phyloP scores from a whole-genome alignment of 1,140 invertebrate species.

The Meloidogyne hapla region DNA sequence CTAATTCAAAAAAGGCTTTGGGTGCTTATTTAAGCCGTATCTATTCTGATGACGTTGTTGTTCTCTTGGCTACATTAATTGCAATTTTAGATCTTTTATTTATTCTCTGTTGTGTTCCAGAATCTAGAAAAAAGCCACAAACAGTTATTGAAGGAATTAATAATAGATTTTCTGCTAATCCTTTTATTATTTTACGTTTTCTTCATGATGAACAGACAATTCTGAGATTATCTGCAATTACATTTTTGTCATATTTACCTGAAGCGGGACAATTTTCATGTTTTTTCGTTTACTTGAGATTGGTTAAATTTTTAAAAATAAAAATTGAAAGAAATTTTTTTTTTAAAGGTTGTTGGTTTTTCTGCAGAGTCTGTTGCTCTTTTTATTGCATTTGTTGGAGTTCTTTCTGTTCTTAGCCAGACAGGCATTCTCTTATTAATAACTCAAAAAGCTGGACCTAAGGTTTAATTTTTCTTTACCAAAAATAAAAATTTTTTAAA shows the following conservation, averaged over 20 bases:
- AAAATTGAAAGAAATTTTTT: not conserved
- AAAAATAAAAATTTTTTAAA: constrained; percentile 75
- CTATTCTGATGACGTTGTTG: constrained; percentile 88
- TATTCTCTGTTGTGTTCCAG: constrained; percentile 93
- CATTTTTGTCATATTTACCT: constrained; percentile 96
- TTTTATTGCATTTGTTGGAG: constrained; percentile 94
- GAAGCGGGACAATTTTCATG: constrained; percentile 97
- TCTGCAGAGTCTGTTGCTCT: constrained; percentile 88
- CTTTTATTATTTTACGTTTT: constrained; percentile 85
- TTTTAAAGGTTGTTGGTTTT: constrained; percentile 83
- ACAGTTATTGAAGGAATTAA: constrained; percentile 65
- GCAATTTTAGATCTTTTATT: constrained; percentile 95
- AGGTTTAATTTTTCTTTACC: constrained; percentile 78
- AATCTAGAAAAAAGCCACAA: constrained; percentile 72
- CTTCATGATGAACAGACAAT: constrained; percentile 93
- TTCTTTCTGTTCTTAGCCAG: constrained; percentile 92
- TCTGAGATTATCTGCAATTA: constrained; percentile 90
- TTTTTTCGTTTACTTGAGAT: constrained; percentile 97
- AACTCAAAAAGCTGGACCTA: constrained; percentile 86
- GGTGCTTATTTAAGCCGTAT: constrained; percentile 86
- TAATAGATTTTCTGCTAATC: constrained; percentile 78
- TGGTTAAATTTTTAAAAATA: constrained; percentile 69
- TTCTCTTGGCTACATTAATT: constrained; percentile 88
- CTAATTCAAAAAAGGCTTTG: constrained; percentile 20
- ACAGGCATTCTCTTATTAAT: constrained; percentile 78